Conservation (phyloP, 2,113 vertebrate genomes). For the Eclectus roratus region DNA sequence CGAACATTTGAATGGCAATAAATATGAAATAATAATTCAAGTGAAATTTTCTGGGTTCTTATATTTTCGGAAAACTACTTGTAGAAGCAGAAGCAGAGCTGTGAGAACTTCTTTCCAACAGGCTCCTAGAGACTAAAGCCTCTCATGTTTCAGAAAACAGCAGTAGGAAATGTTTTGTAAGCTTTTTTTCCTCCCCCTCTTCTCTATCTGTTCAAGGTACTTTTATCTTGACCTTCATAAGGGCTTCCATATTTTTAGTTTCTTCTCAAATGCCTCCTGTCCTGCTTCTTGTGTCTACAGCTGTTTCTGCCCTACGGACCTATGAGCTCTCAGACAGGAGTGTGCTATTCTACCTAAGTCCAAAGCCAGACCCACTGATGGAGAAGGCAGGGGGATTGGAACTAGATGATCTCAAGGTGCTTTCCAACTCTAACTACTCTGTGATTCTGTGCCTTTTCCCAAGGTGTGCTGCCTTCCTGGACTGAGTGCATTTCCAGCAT, state of each 20-base stretch:
- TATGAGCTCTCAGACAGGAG: not conserved
- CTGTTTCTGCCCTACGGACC: not conserved
- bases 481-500: not conserved
- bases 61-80: constrained; percentile 43
- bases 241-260: not conserved
- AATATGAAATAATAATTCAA: not conserved
- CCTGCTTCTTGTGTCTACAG: not conserved
- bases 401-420: not conserved
- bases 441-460: not conserved
- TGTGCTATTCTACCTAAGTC: not conserved
- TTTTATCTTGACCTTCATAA: not conserved
- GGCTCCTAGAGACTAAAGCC: not conserved
- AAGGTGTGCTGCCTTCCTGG: not conserved
- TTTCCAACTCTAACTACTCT: not conserved
- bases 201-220: not conserved
- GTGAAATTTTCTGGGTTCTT: constrained; percentile 3
- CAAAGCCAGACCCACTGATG: not conserved
- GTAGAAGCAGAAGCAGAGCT: constrained; percentile 3
- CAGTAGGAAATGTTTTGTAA: not conserved
- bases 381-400: not conserved
- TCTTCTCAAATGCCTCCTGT: not conserved
- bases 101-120: constrained; percentile 5
- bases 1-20: not conserved
- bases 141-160: not conserved
- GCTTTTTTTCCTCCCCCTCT: not conserved